Conservation (phyloP, 2,888 invertebrate species). For the Helleia helle region DNA sequence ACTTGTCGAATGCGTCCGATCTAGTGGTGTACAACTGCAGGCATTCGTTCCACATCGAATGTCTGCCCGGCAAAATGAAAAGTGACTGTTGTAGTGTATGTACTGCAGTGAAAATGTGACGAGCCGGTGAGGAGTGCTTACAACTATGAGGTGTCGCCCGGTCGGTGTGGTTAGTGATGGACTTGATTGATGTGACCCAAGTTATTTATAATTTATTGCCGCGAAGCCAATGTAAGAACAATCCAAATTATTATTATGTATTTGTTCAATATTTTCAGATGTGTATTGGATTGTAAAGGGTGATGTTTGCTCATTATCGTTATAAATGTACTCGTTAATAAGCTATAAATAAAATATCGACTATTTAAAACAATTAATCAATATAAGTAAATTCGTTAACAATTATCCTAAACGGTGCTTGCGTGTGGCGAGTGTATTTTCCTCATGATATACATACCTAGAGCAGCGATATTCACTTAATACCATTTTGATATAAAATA, state of each 20-base stretch:
- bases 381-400: background rate
- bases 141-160: no score
- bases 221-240: no score
- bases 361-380: background rate
- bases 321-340: no score
- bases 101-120: constrained; percentile 61
- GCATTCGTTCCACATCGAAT: constrained; percentile 91
- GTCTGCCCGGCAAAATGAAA: constrained; percentile 74
- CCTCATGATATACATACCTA: background rate
- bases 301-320: background rate
- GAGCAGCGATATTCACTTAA: constrained; percentile 1
- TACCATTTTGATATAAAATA: constrained; percentile 1
- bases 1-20: constrained; percentile 79
- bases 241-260: no score
- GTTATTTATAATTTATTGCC: background rate
- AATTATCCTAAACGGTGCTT: background rate
- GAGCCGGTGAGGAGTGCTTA: constrained; percentile 13
- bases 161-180: no score
- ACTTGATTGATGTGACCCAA: background rate
- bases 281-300: background rate
- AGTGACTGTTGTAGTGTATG: constrained; percentile 51
- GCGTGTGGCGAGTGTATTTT: background rate
- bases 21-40: constrained; percentile 90
- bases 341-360: no score
- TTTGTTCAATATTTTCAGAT: background rate